Evolutionary conservation across 1,140 invertebrate genomes (phyloP).

Genomic region (Drosophila nasuta): DNA sequence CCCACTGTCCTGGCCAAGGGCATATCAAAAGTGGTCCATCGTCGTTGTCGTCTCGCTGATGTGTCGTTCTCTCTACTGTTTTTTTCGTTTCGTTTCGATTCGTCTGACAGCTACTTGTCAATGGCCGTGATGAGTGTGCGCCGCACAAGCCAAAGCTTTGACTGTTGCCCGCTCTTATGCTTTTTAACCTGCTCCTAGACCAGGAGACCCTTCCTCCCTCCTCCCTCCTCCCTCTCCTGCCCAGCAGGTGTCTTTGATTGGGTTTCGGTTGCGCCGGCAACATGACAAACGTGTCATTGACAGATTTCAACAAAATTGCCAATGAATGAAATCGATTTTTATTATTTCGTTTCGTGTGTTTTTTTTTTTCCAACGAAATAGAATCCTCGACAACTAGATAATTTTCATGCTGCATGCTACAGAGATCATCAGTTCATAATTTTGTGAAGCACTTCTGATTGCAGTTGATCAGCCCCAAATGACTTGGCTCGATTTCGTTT

Average conservation of each 20-base stretch:
- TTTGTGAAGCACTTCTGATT: slow-evolving; percentile 38
- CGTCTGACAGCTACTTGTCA: slow-evolving; percentile 80
- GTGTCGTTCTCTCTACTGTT: slow-evolving; percentile 4
- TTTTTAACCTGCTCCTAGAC: neutral
- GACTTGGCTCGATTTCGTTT: slow-evolving; percentile 27
- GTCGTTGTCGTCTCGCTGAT: slow-evolving; percentile 52
- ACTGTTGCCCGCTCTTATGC: neutral
- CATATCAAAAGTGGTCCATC: slow-evolving; percentile 70
- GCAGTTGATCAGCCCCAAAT: slow-evolving; percentile 22
- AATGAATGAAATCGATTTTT: slow-evolving; percentile 81
- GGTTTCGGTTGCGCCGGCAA: slow-evolving; percentile 18
- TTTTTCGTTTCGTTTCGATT: slow-evolving; percentile 16
- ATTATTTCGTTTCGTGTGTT: neutral
- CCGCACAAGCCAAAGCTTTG: slow-evolving; percentile 18
- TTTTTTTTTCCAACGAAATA: neutral
- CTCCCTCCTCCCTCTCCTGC: neutral
- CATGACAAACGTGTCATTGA: slow-evolving; percentile 72
- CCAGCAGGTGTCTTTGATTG: slow-evolving; percentile 19
- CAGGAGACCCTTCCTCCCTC: slow-evolving; percentile 11
- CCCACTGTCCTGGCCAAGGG: slow-evolving; percentile 22
- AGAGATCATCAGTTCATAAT: slow-evolving; percentile 22
- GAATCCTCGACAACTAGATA: slow-evolving; percentile 14
- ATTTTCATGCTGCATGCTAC: slow-evolving; percentile 1
- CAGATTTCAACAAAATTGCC: slow-evolving; percentile 78
- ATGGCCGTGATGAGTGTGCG: slow-evolving; percentile 73